Percentiles rank a stretch among this genome's conserved stretches.
phyloP scores from a whole-genome alignment of 2,888 invertebrate genomes.

The Sacculina carcini region DNA sequence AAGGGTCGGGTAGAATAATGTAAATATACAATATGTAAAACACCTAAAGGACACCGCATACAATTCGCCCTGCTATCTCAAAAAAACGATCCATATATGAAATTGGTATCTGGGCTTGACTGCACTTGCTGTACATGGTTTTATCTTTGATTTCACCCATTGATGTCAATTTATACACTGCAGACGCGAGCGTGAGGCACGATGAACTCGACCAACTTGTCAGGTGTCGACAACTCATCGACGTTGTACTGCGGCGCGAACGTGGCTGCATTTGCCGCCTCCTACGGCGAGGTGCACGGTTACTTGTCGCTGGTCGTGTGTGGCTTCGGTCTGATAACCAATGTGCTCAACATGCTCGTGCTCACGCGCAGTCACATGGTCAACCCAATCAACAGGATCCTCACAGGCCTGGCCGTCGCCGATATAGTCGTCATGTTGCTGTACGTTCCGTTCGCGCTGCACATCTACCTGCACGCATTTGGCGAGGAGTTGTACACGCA shows the following conservation, averaged over 20 bases:
- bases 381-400: slow-evolving; percentile 69
- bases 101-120: too few species aligned
- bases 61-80: too few species aligned
- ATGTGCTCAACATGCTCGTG: slow-evolving; percentile 71
- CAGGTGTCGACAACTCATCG: too few species aligned
- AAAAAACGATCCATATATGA: too few species aligned
- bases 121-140: too few species aligned
- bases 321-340: slow-evolving; percentile 64
- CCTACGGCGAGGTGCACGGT: slow-evolving; percentile 50
- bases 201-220: too few species aligned
- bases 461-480: slow-evolving; percentile 34
- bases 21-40: too few species aligned
- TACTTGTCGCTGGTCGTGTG: slow-evolving; percentile 63
- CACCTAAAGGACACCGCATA: too few species aligned
- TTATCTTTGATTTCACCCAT: too few species aligned
- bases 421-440: slow-evolving; percentile 71
- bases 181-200: too few species aligned
- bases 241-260: slow-evolving; percentile 11
- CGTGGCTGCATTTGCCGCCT: slow-evolving; percentile 25
- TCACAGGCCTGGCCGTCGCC: slow-evolving; percentile 66
- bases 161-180: too few species aligned
- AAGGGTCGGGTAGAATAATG: too few species aligned
- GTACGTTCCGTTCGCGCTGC: slow-evolving; percentile 66
- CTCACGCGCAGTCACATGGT: slow-evolving; percentile 67
- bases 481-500: slow-evolving; percentile 34